Conservation (phyloP, 2,113 vertebrate species). For the Rhegmatorhina hoffmannsi region DNA sequence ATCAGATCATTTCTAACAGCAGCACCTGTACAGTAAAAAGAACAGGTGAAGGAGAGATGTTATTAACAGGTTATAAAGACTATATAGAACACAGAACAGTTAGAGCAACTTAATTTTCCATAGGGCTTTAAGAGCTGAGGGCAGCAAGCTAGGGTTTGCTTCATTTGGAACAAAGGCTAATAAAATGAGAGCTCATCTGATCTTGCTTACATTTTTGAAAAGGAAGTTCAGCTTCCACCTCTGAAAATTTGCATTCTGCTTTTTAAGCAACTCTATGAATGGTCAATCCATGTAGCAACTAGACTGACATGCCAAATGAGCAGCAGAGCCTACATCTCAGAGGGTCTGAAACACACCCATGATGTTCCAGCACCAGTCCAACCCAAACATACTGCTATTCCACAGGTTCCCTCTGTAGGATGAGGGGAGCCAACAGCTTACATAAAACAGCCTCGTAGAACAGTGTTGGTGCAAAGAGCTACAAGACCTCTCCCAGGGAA, state of each 20-base stretch:
- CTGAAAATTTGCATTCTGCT: neutral
- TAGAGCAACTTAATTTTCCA: neutral
- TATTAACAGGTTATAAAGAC: neutral
- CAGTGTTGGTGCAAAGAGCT: neutral
- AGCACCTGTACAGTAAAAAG: conserved; percentile 23
- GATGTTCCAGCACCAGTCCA: neutral
- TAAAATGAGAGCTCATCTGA: neutral
- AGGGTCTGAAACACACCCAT: neutral
- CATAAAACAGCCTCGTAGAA: rapidly evolving
- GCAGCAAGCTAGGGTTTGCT: neutral
- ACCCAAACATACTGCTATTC: neutral
- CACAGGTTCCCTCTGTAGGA: neutral
- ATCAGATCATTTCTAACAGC: conserved; percentile 31
- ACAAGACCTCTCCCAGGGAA: neutral
- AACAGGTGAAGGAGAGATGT: neutral
- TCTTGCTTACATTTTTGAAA: neutral
- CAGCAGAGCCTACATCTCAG: neutral
- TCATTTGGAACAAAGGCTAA: neutral
- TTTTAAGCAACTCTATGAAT: neutral
- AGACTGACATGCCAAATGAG: neutral
- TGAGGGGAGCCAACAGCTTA: neutral
- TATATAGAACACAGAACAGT: neutral
- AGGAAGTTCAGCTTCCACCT: neutral
- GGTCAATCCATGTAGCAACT: neutral
- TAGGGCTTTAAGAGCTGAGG: neutral